Evolutionary conservation across 2,113 vertebrate genomes (phyloP).

Genomic region (Gallinago undulata): DNA sequence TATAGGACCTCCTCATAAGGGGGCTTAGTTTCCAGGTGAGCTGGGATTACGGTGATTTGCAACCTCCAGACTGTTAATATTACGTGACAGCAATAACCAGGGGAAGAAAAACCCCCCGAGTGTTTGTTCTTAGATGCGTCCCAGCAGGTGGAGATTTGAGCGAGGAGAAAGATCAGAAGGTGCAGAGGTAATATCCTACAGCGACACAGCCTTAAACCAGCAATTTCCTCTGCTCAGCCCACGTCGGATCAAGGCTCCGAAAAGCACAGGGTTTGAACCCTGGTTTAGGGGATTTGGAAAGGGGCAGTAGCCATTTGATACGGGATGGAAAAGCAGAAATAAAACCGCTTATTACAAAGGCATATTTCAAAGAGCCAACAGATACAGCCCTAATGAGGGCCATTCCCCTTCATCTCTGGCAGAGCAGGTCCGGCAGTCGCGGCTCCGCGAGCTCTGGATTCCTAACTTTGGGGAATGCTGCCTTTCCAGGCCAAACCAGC

Average conservation of each 20-base stretch:
- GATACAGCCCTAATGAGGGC: neutral
- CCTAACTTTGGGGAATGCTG: neutral
- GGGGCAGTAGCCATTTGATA: neutral
- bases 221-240: neutral
- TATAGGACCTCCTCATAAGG: neutral
- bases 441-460: neutral
- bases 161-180: neutral
- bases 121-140: neutral
- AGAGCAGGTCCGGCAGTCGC: neutral
- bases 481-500: neutral
- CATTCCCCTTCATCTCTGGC: neutral
- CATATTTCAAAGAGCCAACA: neutral
- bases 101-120: neutral
- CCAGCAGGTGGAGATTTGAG: neutral
- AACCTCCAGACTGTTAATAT: neutral
- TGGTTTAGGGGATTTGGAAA: neutral
- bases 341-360: neutral
- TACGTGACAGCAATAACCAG: neutral
- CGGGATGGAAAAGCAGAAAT: neutral
- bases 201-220: neutral
- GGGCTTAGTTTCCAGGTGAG: neutral
- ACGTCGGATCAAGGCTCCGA: neutral
- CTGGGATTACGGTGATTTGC: neutral
- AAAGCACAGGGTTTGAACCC: neutral
- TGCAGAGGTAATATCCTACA: neutral